Evolutionary conservation across 1,140 invertebrate genomes (phyloP).

Genomic region (Pseudomyrmex cubaensis): DNA sequence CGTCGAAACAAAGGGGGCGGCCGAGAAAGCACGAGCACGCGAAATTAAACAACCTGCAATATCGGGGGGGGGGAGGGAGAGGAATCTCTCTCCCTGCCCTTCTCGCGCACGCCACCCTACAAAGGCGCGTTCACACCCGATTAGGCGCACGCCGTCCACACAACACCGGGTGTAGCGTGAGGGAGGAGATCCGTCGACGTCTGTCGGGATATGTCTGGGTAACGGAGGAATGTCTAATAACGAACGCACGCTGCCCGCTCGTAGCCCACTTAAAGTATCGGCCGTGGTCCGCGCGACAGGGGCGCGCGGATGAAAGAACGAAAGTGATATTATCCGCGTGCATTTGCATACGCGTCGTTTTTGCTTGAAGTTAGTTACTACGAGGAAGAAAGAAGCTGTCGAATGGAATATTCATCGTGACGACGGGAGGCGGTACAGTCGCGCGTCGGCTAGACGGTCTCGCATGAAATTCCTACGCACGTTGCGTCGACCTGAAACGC

Average conservation of each 20-base stretch:
- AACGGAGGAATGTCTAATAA: slow-evolving; percentile 82
- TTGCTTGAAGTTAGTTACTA: neutral
- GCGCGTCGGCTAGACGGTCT: neutral
- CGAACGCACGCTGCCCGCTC: slow-evolving; percentile 67
- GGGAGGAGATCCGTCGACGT: slow-evolving; percentile 24
- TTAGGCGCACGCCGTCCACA: slow-evolving; percentile 76
- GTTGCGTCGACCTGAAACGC: slow-evolving; percentile 38
- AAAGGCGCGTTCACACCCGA: slow-evolving; percentile 83
- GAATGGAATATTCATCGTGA: slow-evolving; percentile 41
- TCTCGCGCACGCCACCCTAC: slow-evolving; percentile 68
- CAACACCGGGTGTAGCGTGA: slow-evolving; percentile 47
- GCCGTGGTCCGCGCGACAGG: neutral
- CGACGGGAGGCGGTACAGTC: slow-evolving; percentile 23
- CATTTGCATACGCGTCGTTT: neutral
- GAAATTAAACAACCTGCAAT: slow-evolving; percentile 82
- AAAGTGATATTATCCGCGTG: neutral
- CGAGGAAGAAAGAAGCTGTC: neutral
- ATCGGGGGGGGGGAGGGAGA: slow-evolving; percentile 50
- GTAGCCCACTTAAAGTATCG: slow-evolving; percentile 53
- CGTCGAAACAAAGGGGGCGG: slow-evolving; percentile 78
- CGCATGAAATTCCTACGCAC: slow-evolving; percentile 28
- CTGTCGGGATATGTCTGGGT: slow-evolving; percentile 60
- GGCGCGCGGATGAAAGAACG: slow-evolving; percentile 6
- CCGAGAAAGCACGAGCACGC: slow-evolving; percentile 68
- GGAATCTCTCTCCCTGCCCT: neutral